Evolutionary conservation across 1,140 invertebrate genomes (phyloP), one percentile per base, ranked within the genome.

Genomic region (Neodiprion virginianus): DNA sequence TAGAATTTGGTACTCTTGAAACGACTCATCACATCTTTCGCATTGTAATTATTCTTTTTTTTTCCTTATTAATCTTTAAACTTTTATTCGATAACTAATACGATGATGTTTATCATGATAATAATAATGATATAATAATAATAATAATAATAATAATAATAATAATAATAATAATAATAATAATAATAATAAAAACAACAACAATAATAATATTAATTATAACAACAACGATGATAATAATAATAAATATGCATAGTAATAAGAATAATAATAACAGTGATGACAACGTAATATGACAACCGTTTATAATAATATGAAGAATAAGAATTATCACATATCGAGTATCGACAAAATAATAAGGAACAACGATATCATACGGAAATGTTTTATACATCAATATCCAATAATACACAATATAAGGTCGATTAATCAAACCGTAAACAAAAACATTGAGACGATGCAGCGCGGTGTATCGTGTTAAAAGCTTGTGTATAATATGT

Each of bases 1-100:
- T 87, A 87, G 86, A 87, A 87, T 87, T 87, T 87, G 85, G 83
- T 87, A 87, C 86, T 87, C 84, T 86, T 81, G 80, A 85, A 83
- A 83, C 78, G 81, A 78, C 80, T 80, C 79, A 75, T 78, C 77
- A 71, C 74, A 53, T 70, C 66, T 47, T 69, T 47, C 67, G 67
- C 67, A 21, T 69, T 69, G 67, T 70, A 49, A 40, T 49, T 74
- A 69, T 68, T 73, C 28, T 28, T 12, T 70, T 49, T 53, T 12
- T 53, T 72, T 48, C 14, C 21, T 72, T 12, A 28, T 61, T 23
- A 53, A 21, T 66, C 50, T 49, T 61, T 72, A 72, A 40, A 72
- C 12, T 66, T 72, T 66, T 11, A 53, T 61, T 73, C 66, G 61
- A 48, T 70, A 70, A 17, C 69, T 40, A 28, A 48, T 70, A 48